Evolutionary conservation across 1,140 invertebrate species (phyloP), one percentile per base, ranked within the genome.

Genomic region (Arctopsyche grandis): DNA sequence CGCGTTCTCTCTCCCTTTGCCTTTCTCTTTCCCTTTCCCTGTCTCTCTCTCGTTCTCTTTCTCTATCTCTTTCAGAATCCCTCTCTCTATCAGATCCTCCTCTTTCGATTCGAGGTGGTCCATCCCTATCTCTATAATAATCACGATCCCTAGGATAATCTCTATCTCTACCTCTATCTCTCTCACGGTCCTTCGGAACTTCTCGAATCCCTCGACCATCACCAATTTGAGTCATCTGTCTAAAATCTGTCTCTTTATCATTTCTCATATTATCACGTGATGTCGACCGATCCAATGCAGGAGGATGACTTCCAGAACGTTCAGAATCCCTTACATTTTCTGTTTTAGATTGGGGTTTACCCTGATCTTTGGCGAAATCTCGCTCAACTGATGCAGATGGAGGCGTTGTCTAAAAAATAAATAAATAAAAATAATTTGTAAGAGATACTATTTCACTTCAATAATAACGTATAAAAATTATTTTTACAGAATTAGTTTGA

Each of bases 1-100:
- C 88, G 22, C 87, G 84, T 29, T 90, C 88, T 80, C 85, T 86
- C 9, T 88, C 86, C 38, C 85, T 84, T 56, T 87, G 84, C 12
- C 78, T 29, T 58, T 81, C 48, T 83, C 84, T 1, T 46, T 81
- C 26, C 46, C 44, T 66, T 60, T 44, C 60, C 70, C 44, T 71
- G 83, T 84, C 74, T 82, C 83, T 44, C 73, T 86, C 79, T 84
- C 85, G 85, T 22, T 88, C 86, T 78, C 85, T 85, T 48, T 86
- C 85, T 79, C 84, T 82, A 14, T 77, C 14, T 22, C 86, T 84
- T 73, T 88, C 86, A 1, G 86, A 84, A 1, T 90, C 89, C 46
- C 88, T 85, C 75, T 89, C 89, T 69, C 86, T 83, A 29, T 84
- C 82, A 19, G 74, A 46, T 44, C 77, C 79, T 46, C 77, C 77